These are phyloP conservation scores for Cairina moschata DNA, from an alignment of 2,113 vertebrate genomes.

Conservation along the genomic window DNA sequence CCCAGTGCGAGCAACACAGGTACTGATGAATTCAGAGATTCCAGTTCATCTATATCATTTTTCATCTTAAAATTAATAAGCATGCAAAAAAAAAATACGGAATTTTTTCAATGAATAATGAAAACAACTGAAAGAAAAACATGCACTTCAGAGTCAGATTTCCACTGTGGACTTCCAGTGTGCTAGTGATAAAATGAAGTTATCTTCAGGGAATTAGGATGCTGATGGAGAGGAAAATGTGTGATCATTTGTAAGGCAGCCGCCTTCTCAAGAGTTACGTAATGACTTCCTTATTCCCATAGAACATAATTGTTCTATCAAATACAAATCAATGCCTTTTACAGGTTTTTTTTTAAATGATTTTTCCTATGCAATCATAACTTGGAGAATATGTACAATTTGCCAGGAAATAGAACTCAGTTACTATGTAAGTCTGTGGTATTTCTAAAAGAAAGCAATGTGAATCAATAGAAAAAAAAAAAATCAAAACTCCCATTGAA, in stretches of 20 bases:
- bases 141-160: neutral
- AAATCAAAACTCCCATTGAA: neutral
- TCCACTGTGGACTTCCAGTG: neutral
- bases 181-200: neutral
- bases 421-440: neutral
- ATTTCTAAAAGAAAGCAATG: neutral
- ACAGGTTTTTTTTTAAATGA: neutral
- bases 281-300: neutral
- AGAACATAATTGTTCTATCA: neutral
- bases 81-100: neutral
- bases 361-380: neutral
- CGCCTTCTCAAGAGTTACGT: neutral
- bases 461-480: neutral
- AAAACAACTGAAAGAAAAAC: neutral
- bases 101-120: neutral
- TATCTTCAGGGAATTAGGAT: conserved; percentile 55
- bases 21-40: neutral
- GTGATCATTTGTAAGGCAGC: conserved; percentile 30
- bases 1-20: neutral
- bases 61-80: neutral
- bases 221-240: conserved; percentile 58
- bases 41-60: neutral
- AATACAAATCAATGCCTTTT: neutral
- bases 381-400: neutral
- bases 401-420: neutral